Evolutionary conservation across 2,113 vertebrate genomes (phyloP), one percentile per base, ranked within the genome.

Genomic region (Chionodraco myersi): DNA sequence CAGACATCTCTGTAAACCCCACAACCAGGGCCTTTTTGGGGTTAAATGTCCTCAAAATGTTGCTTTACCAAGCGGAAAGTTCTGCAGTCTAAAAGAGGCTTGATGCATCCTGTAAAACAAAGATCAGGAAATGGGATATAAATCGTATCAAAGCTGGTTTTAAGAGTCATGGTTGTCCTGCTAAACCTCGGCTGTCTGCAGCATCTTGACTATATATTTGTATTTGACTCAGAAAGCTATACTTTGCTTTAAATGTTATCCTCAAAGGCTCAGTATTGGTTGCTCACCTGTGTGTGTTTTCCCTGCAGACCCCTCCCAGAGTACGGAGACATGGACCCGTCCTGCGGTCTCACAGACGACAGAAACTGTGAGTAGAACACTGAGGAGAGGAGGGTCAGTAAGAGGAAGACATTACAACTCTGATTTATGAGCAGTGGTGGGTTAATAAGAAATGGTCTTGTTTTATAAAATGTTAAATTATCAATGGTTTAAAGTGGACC

Each of bases 271-370:
- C 9, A 61, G 18, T 14, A 0, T 23, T 64, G 41, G 54, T 60
- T 45, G 14, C 41, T 85, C 8, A 83, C 23, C 3, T 52, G 16
- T 79, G 21, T 41, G 36, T 72, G 3, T 78, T 85, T 68, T 77
- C 68, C 26, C 60, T 61, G 0, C 85, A 99, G 97, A 83, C 96
- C 96, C 10, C 95, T 97, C 72, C 96, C 96, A 5, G 97, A 97
- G 21, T 96, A 98, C 87, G 95, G 95, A 0, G 96, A 96, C 83
- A 96, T 96, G 97, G 97, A 98, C 66, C 78, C 94, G 0, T 92
- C 97, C 63, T 95, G 96, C 16, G 94, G 96, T 73, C 95, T 96
- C 4, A 92, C 90, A 0, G 97, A 98, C 48, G 88, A 94, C 80
- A 90, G 95, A 8, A 91, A 95, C 77, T 96, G 98, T 99, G 85